Evolutionary conservation across 2,888 invertebrate genomes (phyloP), one percentile per base, ranked within the genome.

Genomic region (Dryocosmus kuriphilus): DNA sequence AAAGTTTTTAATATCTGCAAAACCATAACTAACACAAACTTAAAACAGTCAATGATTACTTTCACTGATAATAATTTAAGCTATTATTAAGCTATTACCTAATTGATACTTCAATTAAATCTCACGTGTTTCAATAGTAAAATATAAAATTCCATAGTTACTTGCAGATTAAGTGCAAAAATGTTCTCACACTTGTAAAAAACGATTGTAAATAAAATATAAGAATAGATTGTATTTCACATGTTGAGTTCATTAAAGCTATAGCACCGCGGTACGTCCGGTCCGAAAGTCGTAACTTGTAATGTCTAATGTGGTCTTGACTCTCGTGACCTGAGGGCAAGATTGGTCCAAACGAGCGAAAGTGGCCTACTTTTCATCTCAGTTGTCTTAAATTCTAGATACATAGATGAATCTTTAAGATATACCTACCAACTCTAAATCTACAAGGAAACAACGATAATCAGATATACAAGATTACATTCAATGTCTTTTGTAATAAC

Each of bases 311-410:
- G 32, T 35, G 62, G 62, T 35, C 62, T 63, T 63, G 62, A 63
- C 62, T 35, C 32, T 5, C 3, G 11, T 63, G 35, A 63, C 62
- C 62, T 11, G 35, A 63, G 19, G 19, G n/a, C 62, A 9, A 63
- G 62, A 63, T 35, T 32, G 62, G 62, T 63, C 32, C 35, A 35
- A 63, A 63, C 62, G 62, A 63, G 62, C 19, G 32, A 63, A 63
- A 63, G 32, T 63, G 22, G 2, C 62, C 62, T 63, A 63, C 62
- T 63, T 63, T 30, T 32, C 19, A 6, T 35, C 32, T 4, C 32
- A 63, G 30, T 63, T 63, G 62, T 63, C 62, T 63, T 35, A n/a
- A n/a, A 30, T 32, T n/a, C 62, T 63, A 63, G 62, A 63, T 35
- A 32, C 62, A 63, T 32, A 63, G 62, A 63, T 63, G 62, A 63